Percentiles rank a stretch among this genome's conserved stretches.
These are phyloP conservation scores for Drosophila robusta DNA, from an alignment of 2,888 invertebrate species.

Conservation along the genomic window DNA sequence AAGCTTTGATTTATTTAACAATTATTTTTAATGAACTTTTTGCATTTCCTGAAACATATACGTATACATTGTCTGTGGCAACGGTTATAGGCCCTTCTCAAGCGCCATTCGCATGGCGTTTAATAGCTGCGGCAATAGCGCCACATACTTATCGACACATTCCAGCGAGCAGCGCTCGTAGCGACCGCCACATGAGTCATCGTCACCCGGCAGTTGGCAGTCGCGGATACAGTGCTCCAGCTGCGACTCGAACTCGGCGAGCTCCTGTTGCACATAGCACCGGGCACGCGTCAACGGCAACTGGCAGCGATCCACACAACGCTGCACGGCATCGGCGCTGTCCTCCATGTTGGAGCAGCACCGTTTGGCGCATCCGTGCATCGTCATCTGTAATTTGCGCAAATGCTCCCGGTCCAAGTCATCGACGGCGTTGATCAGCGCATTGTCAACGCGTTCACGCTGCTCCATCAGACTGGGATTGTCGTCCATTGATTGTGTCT, in stretches of 20 bases:
- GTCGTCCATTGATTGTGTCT: slow-evolving; percentile 18
- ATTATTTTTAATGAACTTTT: slow-evolving; percentile 41
- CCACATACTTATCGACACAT: slow-evolving; percentile 93
- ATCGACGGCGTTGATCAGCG: slow-evolving; percentile 92
- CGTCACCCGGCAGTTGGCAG: slow-evolving; percentile 21
- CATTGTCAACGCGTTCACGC: slow-evolving; percentile 91
- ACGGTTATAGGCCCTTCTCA: slow-evolving; percentile 38
- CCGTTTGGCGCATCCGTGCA: slow-evolving; percentile 94
- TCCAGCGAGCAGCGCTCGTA: slow-evolving; percentile 47
- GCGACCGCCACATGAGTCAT: slow-evolving; percentile 3
- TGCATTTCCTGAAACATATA: background rate
- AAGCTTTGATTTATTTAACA: slow-evolving; percentile 34
- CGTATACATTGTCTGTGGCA: no score
- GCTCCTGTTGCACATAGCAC: slow-evolving; percentile 86
- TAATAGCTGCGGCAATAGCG: slow-evolving; percentile 89
- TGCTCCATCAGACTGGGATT: slow-evolving; percentile 88
- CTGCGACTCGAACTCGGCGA: slow-evolving; percentile 85
- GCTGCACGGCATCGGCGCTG: slow-evolving; percentile 90
- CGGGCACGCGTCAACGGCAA: slow-evolving; percentile 90
- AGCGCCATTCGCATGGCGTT: slow-evolving; percentile 86
- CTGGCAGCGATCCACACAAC: slow-evolving; percentile 93
- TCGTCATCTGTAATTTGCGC: slow-evolving; percentile 94
- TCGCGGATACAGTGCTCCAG: slow-evolving; percentile 89
- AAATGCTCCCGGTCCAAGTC: slow-evolving; percentile 91
- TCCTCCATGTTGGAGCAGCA: slow-evolving; percentile 91